Evolutionary conservation across 1,140 invertebrate species (phyloP).

Genomic region (Cotesia chilonis): DNA sequence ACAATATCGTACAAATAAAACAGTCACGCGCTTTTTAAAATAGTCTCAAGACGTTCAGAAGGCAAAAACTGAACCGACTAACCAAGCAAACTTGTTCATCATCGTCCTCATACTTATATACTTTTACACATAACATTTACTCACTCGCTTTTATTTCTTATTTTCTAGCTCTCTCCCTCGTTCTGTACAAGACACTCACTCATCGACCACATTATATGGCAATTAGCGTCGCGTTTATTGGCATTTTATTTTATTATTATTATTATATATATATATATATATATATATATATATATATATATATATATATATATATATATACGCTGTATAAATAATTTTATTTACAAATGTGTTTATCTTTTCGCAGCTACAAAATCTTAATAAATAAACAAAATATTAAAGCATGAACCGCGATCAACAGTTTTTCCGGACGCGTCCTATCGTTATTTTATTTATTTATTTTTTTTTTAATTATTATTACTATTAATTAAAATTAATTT

Average conservation of each 20-base stretch:
- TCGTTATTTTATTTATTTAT: neutral
- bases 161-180: too few relatives aligned
- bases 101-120: neutral
- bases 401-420: neutral
- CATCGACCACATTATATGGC: conserved; percentile 21
- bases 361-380: conserved; percentile 25
- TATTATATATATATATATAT: conserved; percentile 1
- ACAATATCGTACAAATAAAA: conserved; percentile 20
- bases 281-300: conserved; percentile 12
- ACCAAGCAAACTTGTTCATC: conserved; percentile 10
- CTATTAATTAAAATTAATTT: too few relatives aligned
- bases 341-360: conserved; percentile 20
- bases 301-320: neutral
- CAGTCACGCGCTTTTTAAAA: conserved; percentile 18
- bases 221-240: conserved; percentile 26
- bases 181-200: conserved; percentile 5
- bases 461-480: neutral
- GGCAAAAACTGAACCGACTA: neutral
- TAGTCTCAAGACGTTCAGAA: neutral
- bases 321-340: conserved; percentile 28
- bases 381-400: conserved; percentile 22
- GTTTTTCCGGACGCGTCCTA: neutral
- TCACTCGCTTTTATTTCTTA: too few relatives aligned
- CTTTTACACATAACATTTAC: too few relatives aligned
- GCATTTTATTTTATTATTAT: conserved; percentile 5